Conservation (phyloP, 2,888 invertebrate species). For the Chelonus formosanus region DNA sequence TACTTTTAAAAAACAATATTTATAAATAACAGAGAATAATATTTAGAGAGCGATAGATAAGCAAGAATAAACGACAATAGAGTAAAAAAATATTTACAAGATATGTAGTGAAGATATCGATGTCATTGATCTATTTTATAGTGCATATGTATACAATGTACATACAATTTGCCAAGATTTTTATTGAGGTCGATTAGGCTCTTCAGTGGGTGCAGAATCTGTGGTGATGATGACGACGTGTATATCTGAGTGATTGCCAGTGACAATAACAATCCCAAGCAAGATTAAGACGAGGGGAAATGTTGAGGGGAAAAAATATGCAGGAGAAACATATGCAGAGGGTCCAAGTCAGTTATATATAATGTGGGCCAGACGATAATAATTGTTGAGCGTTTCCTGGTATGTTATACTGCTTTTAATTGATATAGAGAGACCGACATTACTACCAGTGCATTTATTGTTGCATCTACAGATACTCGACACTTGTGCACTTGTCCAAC, state of each 20-base stretch:
- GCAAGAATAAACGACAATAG: no score
- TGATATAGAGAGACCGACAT: constrained; percentile 53
- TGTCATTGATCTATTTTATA: no score
- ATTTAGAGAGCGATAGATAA: no score
- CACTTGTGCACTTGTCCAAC: no score
- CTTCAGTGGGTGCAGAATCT: constrained; percentile 1
- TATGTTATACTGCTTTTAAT: constrained; percentile 54
- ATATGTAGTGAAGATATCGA: no score
- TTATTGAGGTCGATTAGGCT: constrained; percentile 30
- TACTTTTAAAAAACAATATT: no score
- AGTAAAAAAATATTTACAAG: no score
- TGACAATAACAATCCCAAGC: constrained; percentile 24
- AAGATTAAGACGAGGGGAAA: constrained; percentile 42
- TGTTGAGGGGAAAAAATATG: constrained; percentile 35
- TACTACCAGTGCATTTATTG: constrained; percentile 3
- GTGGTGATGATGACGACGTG: not conserved
- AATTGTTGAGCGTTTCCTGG: constrained; percentile 60
- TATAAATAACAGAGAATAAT: no score
- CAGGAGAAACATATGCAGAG: constrained; percentile 16
- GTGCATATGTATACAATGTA: not conserved
- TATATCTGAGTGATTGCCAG: constrained; percentile 13
- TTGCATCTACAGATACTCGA: not conserved
- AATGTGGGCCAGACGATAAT: constrained; percentile 60
- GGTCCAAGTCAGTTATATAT: constrained; percentile 32
- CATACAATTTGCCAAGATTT: constrained; percentile 5